These are phyloP conservation scores for Drosophila antonietae DNA, from an alignment of 2,888 invertebrate genomes.

Conservation along the genomic window DNA sequence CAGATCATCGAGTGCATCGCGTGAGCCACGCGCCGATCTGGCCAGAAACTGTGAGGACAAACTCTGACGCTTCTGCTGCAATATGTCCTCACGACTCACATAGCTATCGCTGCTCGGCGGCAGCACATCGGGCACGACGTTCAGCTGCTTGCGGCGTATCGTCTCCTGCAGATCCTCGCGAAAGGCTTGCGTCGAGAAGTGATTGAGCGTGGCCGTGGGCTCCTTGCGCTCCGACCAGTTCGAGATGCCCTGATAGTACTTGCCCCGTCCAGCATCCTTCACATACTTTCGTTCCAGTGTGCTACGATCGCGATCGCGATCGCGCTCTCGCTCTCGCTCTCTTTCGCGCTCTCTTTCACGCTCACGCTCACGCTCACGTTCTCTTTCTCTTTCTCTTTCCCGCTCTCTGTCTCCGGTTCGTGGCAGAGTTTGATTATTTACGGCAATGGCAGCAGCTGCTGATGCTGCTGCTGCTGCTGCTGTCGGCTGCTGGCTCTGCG, in stretches of 20 bases:
- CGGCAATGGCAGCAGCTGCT: slow-evolving; percentile 15
- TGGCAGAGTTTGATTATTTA: slow-evolving; percentile 73
- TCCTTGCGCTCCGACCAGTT: slow-evolving; percentile 87
- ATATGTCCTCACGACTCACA: slow-evolving; percentile 83
- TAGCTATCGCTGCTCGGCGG: slow-evolving; percentile 70
- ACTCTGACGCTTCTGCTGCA: slow-evolving; percentile 83
- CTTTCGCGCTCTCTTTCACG: slow-evolving; percentile 38
- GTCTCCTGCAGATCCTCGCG: slow-evolving; percentile 84
- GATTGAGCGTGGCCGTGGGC: slow-evolving; percentile 57
- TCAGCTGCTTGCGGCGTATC: slow-evolving; percentile 82
- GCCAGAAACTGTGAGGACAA: slow-evolving; percentile 81
- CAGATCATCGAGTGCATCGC: slow-evolving; percentile 82
- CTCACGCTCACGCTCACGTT: slow-evolving; percentile 42
- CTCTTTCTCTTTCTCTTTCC: slow-evolving; percentile 35
- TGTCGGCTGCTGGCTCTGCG: slow-evolving; percentile 63
- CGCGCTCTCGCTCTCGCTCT: slow-evolving; percentile 47
- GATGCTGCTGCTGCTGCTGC: background rate
- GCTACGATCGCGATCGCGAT: slow-evolving; percentile 71
- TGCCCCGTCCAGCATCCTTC: slow-evolving; percentile 83
- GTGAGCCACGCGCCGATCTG: slow-evolving; percentile 80
- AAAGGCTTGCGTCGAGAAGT: slow-evolving; percentile 84
- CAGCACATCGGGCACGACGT: slow-evolving; percentile 65
- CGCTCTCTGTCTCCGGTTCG: slow-evolving; percentile 43
- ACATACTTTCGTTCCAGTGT: slow-evolving; percentile 63
- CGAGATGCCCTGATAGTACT: slow-evolving; percentile 90